These are phyloP conservation scores for Rhysida immarginata DNA, from an alignment of 1,140 invertebrate genomes.

Conservation along the genomic window DNA sequence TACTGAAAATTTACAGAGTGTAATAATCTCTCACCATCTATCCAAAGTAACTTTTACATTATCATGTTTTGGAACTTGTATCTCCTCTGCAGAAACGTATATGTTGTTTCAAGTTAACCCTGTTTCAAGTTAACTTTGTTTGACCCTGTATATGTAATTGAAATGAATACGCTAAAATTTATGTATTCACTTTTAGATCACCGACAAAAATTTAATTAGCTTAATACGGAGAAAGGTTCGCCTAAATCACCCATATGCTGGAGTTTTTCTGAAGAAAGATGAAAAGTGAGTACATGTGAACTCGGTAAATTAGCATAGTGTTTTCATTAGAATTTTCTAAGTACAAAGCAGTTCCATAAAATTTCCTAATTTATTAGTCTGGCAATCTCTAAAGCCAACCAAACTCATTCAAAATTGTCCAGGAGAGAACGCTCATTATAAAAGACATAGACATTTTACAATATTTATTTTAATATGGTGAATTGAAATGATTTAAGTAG, in stretches of 20 bases:
- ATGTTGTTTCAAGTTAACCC: no score
- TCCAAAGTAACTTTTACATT: no score
- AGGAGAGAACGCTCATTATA: background rate
- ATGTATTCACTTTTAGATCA: slow-evolving; percentile 63
- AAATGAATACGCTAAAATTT: no score
- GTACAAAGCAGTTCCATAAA: slow-evolving; percentile 25
- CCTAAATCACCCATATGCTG: slow-evolving; percentile 92
- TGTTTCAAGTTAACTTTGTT: no score
- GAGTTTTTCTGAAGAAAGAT: slow-evolving; percentile 88
- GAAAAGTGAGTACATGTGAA: slow-evolving; percentile 45
- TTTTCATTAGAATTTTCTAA: slow-evolving; percentile 23
- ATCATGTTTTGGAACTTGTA: no score
- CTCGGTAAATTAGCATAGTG: background rate
- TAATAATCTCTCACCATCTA: no score
- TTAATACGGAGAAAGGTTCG: slow-evolving; percentile 85
- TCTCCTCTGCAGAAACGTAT: no score
- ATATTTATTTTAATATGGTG: background rate
- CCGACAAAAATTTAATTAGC: slow-evolving; percentile 74
- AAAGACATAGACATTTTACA: background rate
- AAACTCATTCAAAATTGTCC: background rate
- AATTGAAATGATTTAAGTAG: no score
- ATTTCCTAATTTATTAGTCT: background rate
- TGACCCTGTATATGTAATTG: no score
- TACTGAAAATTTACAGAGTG: no score
- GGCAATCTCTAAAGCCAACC: background rate